Evolutionary conservation across 2,113 vertebrate genomes (phyloP), one percentile per base, ranked within the genome.

Genomic region (Phalacrocorax carbo): DNA sequence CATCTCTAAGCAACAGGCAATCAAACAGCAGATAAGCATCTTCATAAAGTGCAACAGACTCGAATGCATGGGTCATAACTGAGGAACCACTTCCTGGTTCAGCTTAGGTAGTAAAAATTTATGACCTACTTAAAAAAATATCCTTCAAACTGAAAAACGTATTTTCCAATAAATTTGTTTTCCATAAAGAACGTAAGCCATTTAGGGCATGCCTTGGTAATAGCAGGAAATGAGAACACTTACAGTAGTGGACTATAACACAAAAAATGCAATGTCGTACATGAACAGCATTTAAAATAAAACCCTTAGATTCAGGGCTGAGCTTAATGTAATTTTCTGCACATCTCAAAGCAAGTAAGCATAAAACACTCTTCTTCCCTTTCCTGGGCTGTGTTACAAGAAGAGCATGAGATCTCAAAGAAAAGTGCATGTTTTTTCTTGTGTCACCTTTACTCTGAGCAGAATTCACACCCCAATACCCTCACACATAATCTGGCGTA

Each of bases 1-100:
- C 86, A 98, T 98, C 98, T 98, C 98, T 95, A 95, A 98, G 98
- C 98, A 98, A 98, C 94, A 96, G 97, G 98, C 97, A 97, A 98
- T 98, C 97, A 97, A 97, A 97, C 70, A 95, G 88, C 61, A 97
- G 98, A 99, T 98, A 99, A 98, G 96, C 96, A 99, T 98, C 98
- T 97, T 97, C 97, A 97, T 91, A 94, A 97, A 95, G 97, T 84
- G 97, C 96, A 97, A 94, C 95, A 84, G 96, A 89, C 96, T 97
- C 85, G 26, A 97, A 89, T 27, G 73, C 94, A 97, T 42, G 87
- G 97, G 95, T 69, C 97, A 97, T 21, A 94, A 83, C 92, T 89
- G 83, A 72, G 80, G 94, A 96, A 97, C 96, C 91, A 97, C 96
- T 97, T 98, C 96, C 97, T 95, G 94, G 96, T 97, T 98, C 94